Percentiles rank a stretch among this genome's conserved stretches.
Evolutionary conservation across 2,113 vertebrate genomes (phyloP).

Genomic region (Scomber japonicus): DNA sequence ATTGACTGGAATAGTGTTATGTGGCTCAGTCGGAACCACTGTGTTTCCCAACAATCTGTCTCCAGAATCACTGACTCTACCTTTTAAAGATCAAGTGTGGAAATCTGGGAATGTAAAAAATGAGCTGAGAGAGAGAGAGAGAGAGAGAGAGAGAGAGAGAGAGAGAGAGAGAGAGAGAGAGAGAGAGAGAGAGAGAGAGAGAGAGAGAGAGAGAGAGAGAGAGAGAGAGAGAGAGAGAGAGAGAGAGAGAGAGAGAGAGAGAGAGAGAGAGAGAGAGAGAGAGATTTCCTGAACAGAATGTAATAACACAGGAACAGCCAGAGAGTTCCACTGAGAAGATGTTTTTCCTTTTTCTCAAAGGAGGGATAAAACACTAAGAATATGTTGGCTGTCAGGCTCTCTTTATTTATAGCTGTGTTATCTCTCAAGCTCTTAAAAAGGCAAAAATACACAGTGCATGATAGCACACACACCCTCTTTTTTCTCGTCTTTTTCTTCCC

Average conservation of each 20-base stretch:
- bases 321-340: not conserved
- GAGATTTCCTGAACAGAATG: not conserved
- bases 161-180: too few species aligned
- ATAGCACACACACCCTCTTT: not conserved
- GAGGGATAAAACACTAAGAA: conserved; percentile 11
- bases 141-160: too few species aligned
- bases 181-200: not conserved
- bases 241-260: too few species aligned
- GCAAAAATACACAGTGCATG: conserved; percentile 15
- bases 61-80: not conserved
- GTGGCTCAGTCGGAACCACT: too few species aligned
- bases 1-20: too few species aligned
- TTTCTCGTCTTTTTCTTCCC: not conserved
- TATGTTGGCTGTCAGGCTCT: conserved; percentile 19
- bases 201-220: not conserved
- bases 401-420: conserved; percentile 54
- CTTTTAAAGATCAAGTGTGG: conserved; percentile 10
- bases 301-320: not conserved
- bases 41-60: too few species aligned
- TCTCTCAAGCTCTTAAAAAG: conserved; percentile 41
- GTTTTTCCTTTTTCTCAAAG: not conserved
- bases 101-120: conserved; percentile 23
- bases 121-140: not conserved
- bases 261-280: not conserved
- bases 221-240: too few species aligned